Base-by-base conservation (phyloP, 92 coral and sea anemone genomes). In the Blastomussa wellsi region DNA sequence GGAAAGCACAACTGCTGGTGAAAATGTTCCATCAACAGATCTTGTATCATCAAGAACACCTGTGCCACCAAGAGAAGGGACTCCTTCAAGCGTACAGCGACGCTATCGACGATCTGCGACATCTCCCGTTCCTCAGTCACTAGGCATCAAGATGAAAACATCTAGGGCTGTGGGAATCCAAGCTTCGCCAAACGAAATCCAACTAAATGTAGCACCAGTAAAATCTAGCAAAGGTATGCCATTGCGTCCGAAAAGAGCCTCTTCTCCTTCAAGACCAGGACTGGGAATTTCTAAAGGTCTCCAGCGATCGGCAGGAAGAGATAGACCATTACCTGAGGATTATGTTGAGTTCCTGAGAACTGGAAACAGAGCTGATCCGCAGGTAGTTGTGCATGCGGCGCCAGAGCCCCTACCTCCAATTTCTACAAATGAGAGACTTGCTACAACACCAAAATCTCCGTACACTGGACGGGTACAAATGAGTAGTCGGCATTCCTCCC, bases 371-470 rank as follows among this genome's bases (percentile, higher is more conserved):
- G 89, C 98, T 9, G 99, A 97, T 36, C 97, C 99, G 29, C 96
- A 95, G 72, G 92, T 97, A 38, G 99, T 95, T 78, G 98, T 93
- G 26, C 90, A 91, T 38, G 94, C 99, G 19, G 98, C 90, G 4
- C 97, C 99, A 14, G 96, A 97, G 42, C 99, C 99, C 7, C 75
- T 97, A 29, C 99, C 99, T n/a, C 99, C 99, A 2, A 97, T 97
- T 64, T 73, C 95, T 31, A 78, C 89, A 38, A 85, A 84, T 17
- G 95, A 93, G 39, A 89, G 89, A 85, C 85, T 87, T 69, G 78
- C 79, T 24, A 89, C 82, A 39, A 72, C 95, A 24, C 84, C 90
- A 0, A 91, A 89, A 72, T 81, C 89, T 19, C 89, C 94, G 4
- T 94, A 92, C 74, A 82, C 90, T 75, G 94, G 96, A 67, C 92